These are phyloP conservation scores for Bellardia bayeri DNA, from an alignment of 2,888 invertebrate genomes.

Conservation along the genomic window DNA sequence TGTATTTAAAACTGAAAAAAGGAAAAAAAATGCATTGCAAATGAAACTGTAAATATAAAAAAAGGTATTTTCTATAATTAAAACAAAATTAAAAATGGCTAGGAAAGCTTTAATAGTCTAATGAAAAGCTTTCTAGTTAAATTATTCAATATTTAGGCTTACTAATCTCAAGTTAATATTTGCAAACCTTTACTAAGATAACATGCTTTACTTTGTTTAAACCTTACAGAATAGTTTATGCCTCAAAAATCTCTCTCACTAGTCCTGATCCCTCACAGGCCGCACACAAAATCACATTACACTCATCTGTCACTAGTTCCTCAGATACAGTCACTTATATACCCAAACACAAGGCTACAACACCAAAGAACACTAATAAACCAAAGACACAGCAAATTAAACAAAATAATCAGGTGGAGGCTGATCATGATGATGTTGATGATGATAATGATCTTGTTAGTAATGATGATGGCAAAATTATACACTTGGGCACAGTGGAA, in stretches of 20 bases:
- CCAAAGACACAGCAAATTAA: slow-evolving; percentile 62
- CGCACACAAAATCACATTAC: slow-evolving; percentile 76
- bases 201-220: slow-evolving; percentile 2
- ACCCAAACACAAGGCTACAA: slow-evolving; percentile 85
- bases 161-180: neutral
- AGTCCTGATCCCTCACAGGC: slow-evolving; percentile 85
- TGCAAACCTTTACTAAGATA: neutral
- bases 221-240: slow-evolving; percentile 81
- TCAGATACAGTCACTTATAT: slow-evolving; percentile 83
- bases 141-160: neutral
- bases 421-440: neutral
- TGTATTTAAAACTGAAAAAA: neutral
- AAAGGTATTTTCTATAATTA: slow-evolving; percentile 73
- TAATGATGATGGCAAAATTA: slow-evolving; percentile 41
- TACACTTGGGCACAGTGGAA: slow-evolving; percentile 82
- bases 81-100: neutral
- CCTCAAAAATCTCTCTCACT: slow-evolving; percentile 85
- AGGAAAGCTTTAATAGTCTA: slow-evolving; percentile 3
- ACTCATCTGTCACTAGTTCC: slow-evolving; percentile 80
- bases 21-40: slow-evolving; percentile 41
- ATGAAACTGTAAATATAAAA: slow-evolving; percentile 64
- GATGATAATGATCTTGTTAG: slow-evolving; percentile 17
- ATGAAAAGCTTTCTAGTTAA: slow-evolving; percentile 36
- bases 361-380: slow-evolving; percentile 78
- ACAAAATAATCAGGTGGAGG: neutral